Evolutionary conservation across 2,888 invertebrate genomes (phyloP).

Genomic region (Mesorhabditis spiculigera): DNA sequence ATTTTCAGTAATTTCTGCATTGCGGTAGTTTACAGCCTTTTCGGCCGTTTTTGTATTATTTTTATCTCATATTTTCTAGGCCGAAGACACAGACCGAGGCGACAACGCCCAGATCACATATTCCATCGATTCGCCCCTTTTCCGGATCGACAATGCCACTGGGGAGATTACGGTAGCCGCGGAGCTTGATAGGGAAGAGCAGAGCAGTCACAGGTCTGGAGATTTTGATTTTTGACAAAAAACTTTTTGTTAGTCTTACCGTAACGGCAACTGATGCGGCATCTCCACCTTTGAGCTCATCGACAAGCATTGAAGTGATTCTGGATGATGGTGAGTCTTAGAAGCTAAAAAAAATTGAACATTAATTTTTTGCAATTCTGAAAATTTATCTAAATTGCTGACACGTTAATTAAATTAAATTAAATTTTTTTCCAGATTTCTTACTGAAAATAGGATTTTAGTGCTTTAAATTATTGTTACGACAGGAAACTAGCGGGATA

Average conservation of each 20-base stretch:
- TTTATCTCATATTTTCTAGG: conserved; percentile 20
- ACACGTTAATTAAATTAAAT: no score
- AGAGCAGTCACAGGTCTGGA: not conserved
- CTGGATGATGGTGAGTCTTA: conserved; percentile 73
- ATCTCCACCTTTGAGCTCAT: conserved; percentile 80
- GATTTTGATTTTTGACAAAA: not conserved
- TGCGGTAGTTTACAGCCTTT: no score
- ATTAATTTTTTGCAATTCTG: no score
- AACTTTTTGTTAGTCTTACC: conserved; percentile 74
- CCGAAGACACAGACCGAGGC: conserved; percentile 89
- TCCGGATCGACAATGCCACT: conserved; percentile 84
- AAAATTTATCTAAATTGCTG: no score
- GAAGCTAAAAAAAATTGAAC: no score
- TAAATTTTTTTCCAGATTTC: no score
- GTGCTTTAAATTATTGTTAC: no score
- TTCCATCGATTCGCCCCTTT: conserved; percentile 64
- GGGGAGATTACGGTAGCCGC: conserved; percentile 79
- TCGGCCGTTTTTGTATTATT: not conserved
- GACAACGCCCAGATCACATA: conserved; percentile 75
- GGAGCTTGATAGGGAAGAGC: conserved; percentile 78
- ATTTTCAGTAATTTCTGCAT: no score
- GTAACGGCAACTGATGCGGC: conserved; percentile 92
- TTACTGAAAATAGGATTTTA: no score
- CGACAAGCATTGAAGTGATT: conserved; percentile 89
- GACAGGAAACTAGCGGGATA: no score